Base-by-base conservation (phyloP, 2,797 vertebrate genomes). In the Phoebastria nigripes region DNA sequence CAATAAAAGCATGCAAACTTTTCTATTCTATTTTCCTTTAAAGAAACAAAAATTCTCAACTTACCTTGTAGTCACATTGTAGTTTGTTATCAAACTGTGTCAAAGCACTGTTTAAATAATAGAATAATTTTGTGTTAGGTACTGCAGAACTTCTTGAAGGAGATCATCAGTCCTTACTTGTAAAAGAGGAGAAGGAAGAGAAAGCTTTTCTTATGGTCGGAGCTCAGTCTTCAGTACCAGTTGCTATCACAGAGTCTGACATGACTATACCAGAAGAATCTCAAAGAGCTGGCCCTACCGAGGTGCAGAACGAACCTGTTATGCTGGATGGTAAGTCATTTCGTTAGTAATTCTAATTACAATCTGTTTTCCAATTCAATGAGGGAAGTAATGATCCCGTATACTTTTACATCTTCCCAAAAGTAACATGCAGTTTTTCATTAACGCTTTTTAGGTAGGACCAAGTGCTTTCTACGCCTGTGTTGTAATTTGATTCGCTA, bases 101-200 rank as follows among this genome's bases (percentile, higher is more conserved):
- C 35, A 39, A 95, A 94, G 46, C 10, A 84, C 33, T 69, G 79
- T 94, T 88, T 59, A 96, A 63, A 82, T 47, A 39, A 26, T 42
- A 86, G 11, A 78, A 62, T 79, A 4, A 59, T 59, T 82, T 88
- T 90, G 79, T 82, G 3, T 67, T 94, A 94, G 79, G 82, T 94
- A 83, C 88, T 91, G 82, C 88, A 97, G 98, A 97, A 46, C 72
- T 92, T 93, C 59, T 73, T 93, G 94, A 97, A 91, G 94, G 21
- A 44, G 90, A 81, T 29, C 33, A 16, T 56, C 96, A 92, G 55
- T 71, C 82, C 7, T 85, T 90, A 91, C 35, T 44, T 39, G 13
- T 73, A 78, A 29, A 90, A 85, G 96, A 97, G 63, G 96, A 93
- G 67, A 90, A 89, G 39, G 84, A 98, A 89, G 54, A 78, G 51